Evolutionary conservation across 2,797 vertebrate species (phyloP).

Genomic region (Hemitrygon akajei): DNA sequence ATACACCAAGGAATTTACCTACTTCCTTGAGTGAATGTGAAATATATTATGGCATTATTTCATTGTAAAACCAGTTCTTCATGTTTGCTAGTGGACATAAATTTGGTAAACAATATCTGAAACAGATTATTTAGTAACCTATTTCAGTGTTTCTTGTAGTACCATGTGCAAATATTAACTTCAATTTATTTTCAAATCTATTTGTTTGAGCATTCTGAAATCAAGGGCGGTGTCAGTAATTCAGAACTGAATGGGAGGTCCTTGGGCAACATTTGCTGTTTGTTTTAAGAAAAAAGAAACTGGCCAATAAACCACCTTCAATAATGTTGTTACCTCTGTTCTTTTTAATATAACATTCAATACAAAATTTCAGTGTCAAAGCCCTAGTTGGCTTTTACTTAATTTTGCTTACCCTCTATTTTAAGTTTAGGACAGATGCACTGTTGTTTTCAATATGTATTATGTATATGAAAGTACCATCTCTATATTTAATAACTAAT

Average conservation of each 20-base stretch:
- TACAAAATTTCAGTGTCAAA: neutral
- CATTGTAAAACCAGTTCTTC: neutral
- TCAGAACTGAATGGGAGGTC: neutral
- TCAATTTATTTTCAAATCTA: neutral
- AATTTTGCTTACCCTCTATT: neutral
- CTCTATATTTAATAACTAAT: neutral
- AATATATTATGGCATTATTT: neutral
- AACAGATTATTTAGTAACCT: neutral
- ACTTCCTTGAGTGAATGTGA: neutral
- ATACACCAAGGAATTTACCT: no score
- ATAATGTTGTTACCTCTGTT: neutral
- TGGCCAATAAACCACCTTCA: neutral
- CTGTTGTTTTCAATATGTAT: neutral
- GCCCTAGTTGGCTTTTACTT: neutral
- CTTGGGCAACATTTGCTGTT: neutral
- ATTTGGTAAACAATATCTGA: neutral
- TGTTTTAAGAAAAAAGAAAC: neutral
- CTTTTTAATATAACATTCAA: neutral
- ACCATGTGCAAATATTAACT: neutral
- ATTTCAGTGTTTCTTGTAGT: neutral
- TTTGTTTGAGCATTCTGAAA: neutral
- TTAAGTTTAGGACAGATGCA: neutral
- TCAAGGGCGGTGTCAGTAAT: neutral
- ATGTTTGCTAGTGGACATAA: neutral
- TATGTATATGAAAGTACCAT: neutral